These are phyloP conservation scores for Scaptomyza montana DNA, from an alignment of 1,140 invertebrate species.

Conservation along the genomic window DNA sequence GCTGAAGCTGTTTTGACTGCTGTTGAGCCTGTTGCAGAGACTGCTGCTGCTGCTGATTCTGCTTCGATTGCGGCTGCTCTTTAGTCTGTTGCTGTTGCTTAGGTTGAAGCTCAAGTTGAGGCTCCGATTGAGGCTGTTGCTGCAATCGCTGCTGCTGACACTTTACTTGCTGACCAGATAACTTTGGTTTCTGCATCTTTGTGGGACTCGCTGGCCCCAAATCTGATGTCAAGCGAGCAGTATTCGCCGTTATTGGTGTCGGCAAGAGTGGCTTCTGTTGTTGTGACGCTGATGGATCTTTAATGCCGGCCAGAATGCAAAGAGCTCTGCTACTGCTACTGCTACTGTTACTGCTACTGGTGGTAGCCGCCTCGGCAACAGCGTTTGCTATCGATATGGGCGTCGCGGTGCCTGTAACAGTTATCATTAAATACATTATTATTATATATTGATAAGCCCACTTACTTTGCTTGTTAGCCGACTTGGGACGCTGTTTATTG, in stretches of 20 bases:
- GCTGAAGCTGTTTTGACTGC: too few relatives aligned
- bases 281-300: slow-evolving; percentile 9
- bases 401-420: slow-evolving; percentile 57
- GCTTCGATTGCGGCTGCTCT: too few relatives aligned
- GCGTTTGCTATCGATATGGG: slow-evolving; percentile 70
- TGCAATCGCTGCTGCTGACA: background rate
- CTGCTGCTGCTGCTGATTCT: too few relatives aligned
- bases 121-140: slow-evolving; percentile 1
- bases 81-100: background rate
- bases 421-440: background rate
- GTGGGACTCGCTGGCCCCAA: slow-evolving; percentile 8
- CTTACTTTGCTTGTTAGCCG: slow-evolving; percentile 72
- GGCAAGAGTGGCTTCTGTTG: slow-evolving; percentile 1
- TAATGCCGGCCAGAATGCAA: slow-evolving; percentile 40
- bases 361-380: slow-evolving; percentile 59
- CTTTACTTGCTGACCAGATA: background rate
- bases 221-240: slow-evolving; percentile 18
- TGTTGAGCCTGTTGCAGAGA: too few relatives aligned
- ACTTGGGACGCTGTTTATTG: slow-evolving; percentile 63
- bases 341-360: background rate
- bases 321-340: slow-evolving; percentile 23
- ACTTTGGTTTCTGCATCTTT: background rate
- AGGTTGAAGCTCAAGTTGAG: background rate
- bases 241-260: slow-evolving; percentile 46
- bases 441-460: background rate